These are phyloP conservation scores for Pandemis heparana DNA, from an alignment of 2,888 invertebrate genomes.

Conservation along the genomic window DNA sequence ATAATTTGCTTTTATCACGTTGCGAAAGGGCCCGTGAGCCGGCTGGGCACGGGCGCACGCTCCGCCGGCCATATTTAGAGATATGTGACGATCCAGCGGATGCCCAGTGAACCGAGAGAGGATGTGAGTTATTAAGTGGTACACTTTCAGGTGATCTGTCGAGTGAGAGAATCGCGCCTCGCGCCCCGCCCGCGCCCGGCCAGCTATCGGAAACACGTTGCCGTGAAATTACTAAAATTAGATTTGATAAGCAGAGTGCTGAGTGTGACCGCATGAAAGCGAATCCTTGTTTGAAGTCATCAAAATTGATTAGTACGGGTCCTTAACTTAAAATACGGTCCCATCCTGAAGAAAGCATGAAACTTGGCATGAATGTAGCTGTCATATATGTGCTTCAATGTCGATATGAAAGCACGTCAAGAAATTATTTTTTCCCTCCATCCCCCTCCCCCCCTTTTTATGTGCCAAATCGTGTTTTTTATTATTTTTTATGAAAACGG, in stretches of 20 bases:
- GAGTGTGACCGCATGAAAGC: too few species aligned
- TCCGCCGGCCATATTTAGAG: conserved; percentile 82
- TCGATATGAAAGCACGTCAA: too few species aligned
- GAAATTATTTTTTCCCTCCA: too few species aligned
- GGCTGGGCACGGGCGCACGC: conserved; percentile 56
- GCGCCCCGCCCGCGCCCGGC: conserved; percentile 49
- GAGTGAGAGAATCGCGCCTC: conserved; percentile 81
- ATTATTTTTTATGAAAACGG: too few species aligned
- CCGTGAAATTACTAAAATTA: conserved; percentile 31
- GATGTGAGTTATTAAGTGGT: conserved; percentile 85
- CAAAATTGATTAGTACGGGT: too few species aligned
- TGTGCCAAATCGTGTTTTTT: too few species aligned
- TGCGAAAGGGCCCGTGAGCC: conserved; percentile 26
- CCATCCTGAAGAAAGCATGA: too few species aligned
- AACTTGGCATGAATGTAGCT: too few species aligned
- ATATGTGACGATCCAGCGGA: conserved; percentile 83
- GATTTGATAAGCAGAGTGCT: background rate
- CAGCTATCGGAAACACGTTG: conserved; percentile 25
- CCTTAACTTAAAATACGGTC: too few species aligned
- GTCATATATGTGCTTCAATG: too few species aligned
- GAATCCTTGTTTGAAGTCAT: too few species aligned
- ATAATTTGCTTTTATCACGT: conserved; percentile 52
- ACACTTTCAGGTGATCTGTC: conserved; percentile 85
- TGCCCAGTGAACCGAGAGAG: conserved; percentile 83
- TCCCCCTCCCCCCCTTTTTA: too few species aligned